Percentiles rank a stretch among this genome's conserved stretches.
These are phyloP conservation scores for Sebastes flavidus DNA, from an alignment of 2,797 vertebrate species.

Conservation along the genomic window DNA sequence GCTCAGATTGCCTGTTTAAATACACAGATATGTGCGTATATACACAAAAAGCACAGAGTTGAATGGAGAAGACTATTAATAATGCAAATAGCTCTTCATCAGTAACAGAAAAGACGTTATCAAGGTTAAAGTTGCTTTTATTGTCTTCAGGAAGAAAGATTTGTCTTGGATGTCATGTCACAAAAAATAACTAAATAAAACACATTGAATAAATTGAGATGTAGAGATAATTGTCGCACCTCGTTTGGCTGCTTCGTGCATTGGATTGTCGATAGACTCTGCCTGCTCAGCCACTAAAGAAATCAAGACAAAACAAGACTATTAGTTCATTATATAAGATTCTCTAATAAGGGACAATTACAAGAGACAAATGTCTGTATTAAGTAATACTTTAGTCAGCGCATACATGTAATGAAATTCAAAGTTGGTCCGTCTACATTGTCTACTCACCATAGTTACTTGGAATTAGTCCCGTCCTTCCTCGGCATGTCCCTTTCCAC, in stretches of 20 bases:
- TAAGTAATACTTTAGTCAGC: not conserved
- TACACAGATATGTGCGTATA: slow-evolving; percentile 8
- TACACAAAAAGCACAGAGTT: not conserved
- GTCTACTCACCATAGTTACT: slow-evolving; percentile 94
- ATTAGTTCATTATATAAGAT: not conserved
- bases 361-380: not conserved
- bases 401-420: not conserved
- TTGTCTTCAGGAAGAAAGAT: not conserved
- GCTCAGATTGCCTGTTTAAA: slow-evolving; percentile 91
- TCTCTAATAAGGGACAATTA: not conserved
- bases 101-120: not conserved
- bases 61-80: not conserved
- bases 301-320: not conserved
- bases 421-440: not conserved
- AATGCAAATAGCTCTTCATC: not conserved
- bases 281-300: slow-evolving; percentile 93
- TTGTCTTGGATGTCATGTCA: not conserved
- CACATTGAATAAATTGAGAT: not conserved
- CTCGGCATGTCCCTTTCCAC: slow-evolving; percentile 98
- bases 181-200: not conserved
- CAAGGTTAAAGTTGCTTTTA: not conserved
- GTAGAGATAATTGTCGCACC: slow-evolving; percentile 73
- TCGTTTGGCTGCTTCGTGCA: slow-evolving; percentile 98
- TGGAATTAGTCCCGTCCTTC: slow-evolving; percentile 94
- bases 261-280: slow-evolving; percentile 96